phyloP scores from a whole-genome alignment of 2,797 vertebrate species.

The Intellagama lesueurii region DNA sequence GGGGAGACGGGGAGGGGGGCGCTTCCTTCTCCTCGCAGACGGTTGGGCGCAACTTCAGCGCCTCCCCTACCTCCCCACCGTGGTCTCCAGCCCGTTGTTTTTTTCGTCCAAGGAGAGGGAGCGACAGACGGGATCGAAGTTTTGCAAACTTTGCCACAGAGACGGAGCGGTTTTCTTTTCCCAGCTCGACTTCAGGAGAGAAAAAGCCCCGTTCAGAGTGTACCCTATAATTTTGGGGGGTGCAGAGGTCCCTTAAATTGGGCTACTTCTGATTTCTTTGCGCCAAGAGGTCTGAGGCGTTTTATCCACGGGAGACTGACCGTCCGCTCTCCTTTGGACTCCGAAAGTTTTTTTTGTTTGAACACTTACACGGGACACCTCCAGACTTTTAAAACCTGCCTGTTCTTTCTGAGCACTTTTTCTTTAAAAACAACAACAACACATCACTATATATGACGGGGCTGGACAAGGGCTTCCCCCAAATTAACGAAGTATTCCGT shows the following conservation, averaged over 20 bases:
- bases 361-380: constrained; percentile 34
- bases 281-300: too few species aligned
- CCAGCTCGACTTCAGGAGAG: not conserved
- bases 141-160: too few species aligned
- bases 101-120: constrained; percentile 2
- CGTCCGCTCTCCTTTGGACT: constrained; percentile 9
- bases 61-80: not conserved
- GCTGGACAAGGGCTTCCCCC: not conserved
- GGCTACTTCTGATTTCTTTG: too few species aligned
- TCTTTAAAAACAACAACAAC: not conserved
- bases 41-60: constrained; percentile 30
- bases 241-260: not conserved
- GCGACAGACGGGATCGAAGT: too few species aligned
- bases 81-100: constrained; percentile 32
- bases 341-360: constrained; percentile 31
- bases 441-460: not conserved
- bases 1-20: too few species aligned
- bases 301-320: too few species aligned
- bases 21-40: constrained; percentile 22
- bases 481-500: constrained; percentile 35
- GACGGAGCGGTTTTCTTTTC: not conserved
- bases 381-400: constrained; percentile 44
- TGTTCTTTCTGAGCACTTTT: not conserved
- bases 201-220: not conserved
- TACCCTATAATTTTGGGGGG: not conserved